phyloP scores from a whole-genome alignment of 2,797 vertebrate species.

The Macropus fuliginosus region DNA sequence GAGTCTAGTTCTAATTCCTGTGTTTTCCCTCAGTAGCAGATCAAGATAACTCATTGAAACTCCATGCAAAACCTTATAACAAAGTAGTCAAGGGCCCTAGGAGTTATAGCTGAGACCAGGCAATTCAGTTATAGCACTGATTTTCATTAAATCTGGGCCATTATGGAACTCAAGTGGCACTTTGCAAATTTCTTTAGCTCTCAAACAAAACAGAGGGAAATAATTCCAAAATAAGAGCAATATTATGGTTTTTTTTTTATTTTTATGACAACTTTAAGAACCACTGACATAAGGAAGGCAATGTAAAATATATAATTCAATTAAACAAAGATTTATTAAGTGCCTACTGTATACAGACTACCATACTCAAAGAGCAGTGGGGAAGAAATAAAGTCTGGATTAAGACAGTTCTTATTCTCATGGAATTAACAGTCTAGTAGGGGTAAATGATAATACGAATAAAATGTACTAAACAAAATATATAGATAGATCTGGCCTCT shows the following conservation, averaged over 20 bases:
- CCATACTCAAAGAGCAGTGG: not conserved
- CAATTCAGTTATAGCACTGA: not conserved
- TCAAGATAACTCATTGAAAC: not conserved
- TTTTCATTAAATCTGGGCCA: not conserved
- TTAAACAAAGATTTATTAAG: not conserved
- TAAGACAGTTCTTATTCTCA: not conserved
- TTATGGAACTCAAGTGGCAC: not conserved
- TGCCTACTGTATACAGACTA: not conserved
- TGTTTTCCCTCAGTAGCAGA: conserved; percentile 11
- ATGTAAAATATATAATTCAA: not conserved
- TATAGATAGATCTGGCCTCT: not conserved
- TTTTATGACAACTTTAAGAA: not conserved
- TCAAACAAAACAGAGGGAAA: conserved; percentile 22
- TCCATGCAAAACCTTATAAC: not conserved
- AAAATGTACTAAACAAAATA: not conserved
- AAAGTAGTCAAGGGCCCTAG: not conserved
- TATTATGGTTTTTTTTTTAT: not conserved
- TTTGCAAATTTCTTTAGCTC: not conserved
- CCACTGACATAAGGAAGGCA: not conserved
- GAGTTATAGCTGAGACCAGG: not conserved
- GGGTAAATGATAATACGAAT: not conserved
- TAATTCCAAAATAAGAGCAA: not conserved
- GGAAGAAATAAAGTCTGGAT: not conserved
- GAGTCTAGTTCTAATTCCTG: conserved; percentile 17
- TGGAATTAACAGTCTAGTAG: not conserved